Evolutionary conservation across 1,140 invertebrate genomes (phyloP), one percentile per base, ranked within the genome.

Genomic region (Drosophila tropicalis): DNA sequence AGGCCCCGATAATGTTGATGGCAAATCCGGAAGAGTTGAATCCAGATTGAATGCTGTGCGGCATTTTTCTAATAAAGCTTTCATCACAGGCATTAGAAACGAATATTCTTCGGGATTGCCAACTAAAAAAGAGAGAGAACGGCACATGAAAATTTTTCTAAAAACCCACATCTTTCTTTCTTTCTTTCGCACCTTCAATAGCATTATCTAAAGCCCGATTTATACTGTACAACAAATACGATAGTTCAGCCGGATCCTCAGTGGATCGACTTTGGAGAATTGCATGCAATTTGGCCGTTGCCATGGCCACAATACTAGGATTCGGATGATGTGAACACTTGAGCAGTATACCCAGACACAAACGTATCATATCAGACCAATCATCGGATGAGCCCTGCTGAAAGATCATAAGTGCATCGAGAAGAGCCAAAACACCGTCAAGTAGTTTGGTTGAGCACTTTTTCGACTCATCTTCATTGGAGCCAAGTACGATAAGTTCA

Each of bases 11-110:
- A 92, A 92, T 3, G 93, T 93, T 7, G 92, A 90, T 0, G 94
- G 94, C 13, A 95, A 78, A 76, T 93, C 93, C 0, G 94, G 94
- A 9, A 95, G 79, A 15, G 94, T 92, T 3, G 91, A 81, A 29
- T 92, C 85, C 67, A 95, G 90, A 70, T 93, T 93, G 39, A 95
- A 92, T 5, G 93, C 85, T 12, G 83, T 79, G 32, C 92, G 90
- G 22, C 93, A 92, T 86, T 95, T 95, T 57, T 95, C 94, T 25
- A 95, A 90, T 10, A 95, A 75, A 0, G 94, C 94, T 90, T 95
- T 94, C 92, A 95, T 92, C 22, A 95, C 94, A 4, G 94, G 94
- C 76, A 95, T 94, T 1, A 95, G 69, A 76, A 95, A 95, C 4
- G 94, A 94, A 82, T 95, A 95, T 67, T 94, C 94, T 61, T 94